These are phyloP conservation scores for Tetragnatha montana DNA, from an alignment of 2,888 invertebrate genomes.

Conservation along the genomic window DNA sequence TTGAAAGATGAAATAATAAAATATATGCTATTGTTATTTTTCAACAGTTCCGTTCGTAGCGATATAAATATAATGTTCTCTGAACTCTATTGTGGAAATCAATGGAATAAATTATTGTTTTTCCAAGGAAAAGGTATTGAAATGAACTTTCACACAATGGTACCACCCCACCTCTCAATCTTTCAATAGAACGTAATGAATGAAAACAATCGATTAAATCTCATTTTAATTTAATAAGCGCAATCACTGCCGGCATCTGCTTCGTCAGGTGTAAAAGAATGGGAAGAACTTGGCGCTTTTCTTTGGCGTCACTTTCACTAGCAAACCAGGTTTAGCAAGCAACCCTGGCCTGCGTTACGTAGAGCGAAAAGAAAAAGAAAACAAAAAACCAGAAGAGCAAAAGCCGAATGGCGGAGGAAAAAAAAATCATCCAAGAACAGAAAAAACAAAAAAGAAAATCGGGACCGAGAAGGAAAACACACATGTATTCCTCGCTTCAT, in stretches of 20 bases:
- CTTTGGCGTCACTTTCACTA: neutral
- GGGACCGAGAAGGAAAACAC: constrained; percentile 31
- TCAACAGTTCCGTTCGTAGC: too few species aligned
- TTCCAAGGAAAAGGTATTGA: too few species aligned
- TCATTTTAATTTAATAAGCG: neutral
- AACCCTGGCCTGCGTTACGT: constrained; percentile 47
- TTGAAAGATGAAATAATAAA: too few species aligned
- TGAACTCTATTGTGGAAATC: too few species aligned
- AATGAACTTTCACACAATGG: too few species aligned
- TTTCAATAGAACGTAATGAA: too few species aligned
- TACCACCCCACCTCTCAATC: too few species aligned
- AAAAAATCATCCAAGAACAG: too few species aligned
- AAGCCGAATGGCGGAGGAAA: constrained; percentile 13
- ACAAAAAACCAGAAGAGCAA: constrained; percentile 58
- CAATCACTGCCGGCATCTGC: neutral
- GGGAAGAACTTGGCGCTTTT: neutral
- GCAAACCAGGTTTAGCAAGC: constrained; percentile 1
- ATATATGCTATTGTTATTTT: too few species aligned
- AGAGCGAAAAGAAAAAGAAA: constrained; percentile 42
- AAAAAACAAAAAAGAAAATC: constrained; percentile 36
- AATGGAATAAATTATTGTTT: too few species aligned
- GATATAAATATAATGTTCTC: too few species aligned
- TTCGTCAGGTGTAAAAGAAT: too few species aligned
- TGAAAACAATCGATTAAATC: neutral
- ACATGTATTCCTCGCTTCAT: constrained; percentile 46